Evolutionary conservation across 92 coral and sea anemone genomes (phyloP).

Genomic region (Diadumene lineata): DNA sequence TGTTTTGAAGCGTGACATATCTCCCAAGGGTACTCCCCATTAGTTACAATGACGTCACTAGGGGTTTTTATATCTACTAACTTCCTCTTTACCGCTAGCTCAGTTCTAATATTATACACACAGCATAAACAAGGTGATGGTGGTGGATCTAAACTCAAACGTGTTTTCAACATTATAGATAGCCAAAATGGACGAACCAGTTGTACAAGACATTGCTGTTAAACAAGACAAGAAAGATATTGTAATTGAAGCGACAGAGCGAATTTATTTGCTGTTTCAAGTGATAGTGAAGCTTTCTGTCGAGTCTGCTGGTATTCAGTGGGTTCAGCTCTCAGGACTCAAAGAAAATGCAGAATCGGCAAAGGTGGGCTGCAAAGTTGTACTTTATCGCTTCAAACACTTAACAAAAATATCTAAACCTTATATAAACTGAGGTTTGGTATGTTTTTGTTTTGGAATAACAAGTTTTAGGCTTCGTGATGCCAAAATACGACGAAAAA

Average conservation of each 20-base stretch:
- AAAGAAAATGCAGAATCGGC: constrained; percentile 48
- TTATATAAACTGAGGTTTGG: constrained; percentile 11
- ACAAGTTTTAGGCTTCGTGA: not conserved
- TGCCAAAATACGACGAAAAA: too few relatives aligned
- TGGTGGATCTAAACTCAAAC: not conserved
- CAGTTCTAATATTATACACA: not conserved
- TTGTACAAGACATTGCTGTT: constrained; percentile 72
- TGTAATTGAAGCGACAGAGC: constrained; percentile 55
- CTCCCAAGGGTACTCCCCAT: not conserved
- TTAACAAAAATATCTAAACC: not conserved
- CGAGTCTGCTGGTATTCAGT: constrained; percentile 64
- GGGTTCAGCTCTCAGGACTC: constrained; percentile 69
- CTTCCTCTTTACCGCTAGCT: not conserved
- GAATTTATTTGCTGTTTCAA: constrained; percentile 65
- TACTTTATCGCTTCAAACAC: not conserved
- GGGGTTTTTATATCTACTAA: constrained; percentile 1
- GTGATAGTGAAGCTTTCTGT: constrained; percentile 68
- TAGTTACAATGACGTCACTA: not conserved
- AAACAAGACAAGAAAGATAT: constrained; percentile 56
- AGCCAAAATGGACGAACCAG: constrained; percentile 57
- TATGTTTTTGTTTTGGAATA: not conserved
- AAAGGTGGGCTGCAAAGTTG: constrained; percentile 43
- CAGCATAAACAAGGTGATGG: not conserved
- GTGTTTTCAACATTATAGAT: constrained; percentile 2
- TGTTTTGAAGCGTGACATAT: not conserved